Evolutionary conservation across 2,113 vertebrate species (phyloP).

Genomic region (Rousettus leschenaultii): DNA sequence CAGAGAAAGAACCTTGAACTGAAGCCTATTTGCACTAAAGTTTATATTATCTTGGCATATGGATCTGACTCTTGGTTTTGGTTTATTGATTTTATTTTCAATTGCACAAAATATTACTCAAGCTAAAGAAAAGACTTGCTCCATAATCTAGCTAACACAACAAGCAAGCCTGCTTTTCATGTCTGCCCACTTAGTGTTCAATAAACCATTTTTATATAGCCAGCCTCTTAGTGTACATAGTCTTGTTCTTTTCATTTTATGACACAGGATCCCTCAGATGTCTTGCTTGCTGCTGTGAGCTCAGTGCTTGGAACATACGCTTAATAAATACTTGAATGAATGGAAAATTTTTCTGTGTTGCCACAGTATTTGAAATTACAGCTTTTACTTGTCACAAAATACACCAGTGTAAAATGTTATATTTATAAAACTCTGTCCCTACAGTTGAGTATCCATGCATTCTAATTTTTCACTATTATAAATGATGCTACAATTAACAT

Average conservation of each 20-base stretch:
- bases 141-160: background rate
- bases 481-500: background rate
- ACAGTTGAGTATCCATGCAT: background rate
- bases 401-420: background rate
- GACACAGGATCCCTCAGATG: background rate
- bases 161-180: background rate
- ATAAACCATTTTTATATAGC: background rate
- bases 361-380: background rate
- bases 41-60: background rate
- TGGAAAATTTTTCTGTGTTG: background rate
- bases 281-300: background rate
- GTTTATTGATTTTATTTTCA: constrained; percentile 45
- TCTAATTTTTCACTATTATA: background rate
- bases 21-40: background rate
- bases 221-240: background rate
- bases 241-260: background rate
- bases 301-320: background rate
- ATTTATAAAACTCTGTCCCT: background rate
- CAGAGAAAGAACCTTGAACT: background rate
- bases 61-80: background rate
- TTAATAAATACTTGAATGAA: background rate
- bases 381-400: background rate
- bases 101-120: background rate
- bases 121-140: background rate
- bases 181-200: background rate